Base-by-base conservation (phyloP, 2,888 invertebrate genomes). In the Brachynemurus nebulosus region DNA sequence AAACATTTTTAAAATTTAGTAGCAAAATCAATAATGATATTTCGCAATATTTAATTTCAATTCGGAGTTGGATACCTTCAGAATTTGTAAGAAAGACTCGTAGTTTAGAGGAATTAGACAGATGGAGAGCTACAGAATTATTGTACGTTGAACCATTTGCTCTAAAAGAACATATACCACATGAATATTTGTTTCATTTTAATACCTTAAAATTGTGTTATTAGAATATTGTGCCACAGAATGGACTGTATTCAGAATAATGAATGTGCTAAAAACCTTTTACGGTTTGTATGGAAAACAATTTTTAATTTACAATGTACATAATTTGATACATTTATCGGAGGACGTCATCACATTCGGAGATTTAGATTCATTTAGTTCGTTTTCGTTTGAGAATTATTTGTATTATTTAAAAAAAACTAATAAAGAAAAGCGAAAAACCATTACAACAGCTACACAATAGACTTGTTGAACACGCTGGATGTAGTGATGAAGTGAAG, bases 21-120 rank as follows among this genome's bases (percentile, higher is more conserved):
- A 21, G 21, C 16, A 40, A 17, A 12, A 23, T 42, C n/a, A 18
- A 47, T 14, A 30, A 39, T n/a, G 23, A 21, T 19, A 38, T 50
- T 8, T 44, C 46, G 17, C 39, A 34, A 11, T 23, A 14, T 16
- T 37, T 47, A 18, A 41, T 33, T 34, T n/a, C 11, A 17, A 38
- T 47, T 7, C 30, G 20, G 16, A 33, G 38, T 21, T 43, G 47
- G 37, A 47, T 53, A 20, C 55, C 57, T 3, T n/a, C 7, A 38
- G 54, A 56, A 49, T 54, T 57, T 38, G 50, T 47, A 17, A 35
- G 55, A 14, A 56, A 55, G 48, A 50, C 55, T 18, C 40, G 55
- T 40, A 39, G 47, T 6, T 14, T 53, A 9, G 40, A 20, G 21
- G 51, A 54, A 39, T 18, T 53, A 23, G 52, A 53, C 37, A 21